Base-by-base conservation (phyloP, 2,888 invertebrate species). In the Oxyteleia sp. region DNA sequence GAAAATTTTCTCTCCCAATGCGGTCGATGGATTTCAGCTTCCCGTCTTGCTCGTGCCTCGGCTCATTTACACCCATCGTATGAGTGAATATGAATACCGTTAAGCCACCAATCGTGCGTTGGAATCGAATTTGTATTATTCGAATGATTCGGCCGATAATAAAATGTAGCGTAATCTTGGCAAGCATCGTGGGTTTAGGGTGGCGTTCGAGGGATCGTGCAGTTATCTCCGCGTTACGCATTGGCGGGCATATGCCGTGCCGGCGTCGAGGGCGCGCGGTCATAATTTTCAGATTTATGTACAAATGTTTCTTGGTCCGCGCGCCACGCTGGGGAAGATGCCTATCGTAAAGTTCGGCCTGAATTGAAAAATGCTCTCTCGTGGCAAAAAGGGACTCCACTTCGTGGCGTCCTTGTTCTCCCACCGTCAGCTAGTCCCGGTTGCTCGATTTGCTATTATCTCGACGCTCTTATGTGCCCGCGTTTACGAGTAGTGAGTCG, bases 251-350 rank as follows among this genome's bases (percentile, higher is more conserved):
- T 92, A 92, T 92, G 92, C 89, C 89, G 59, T 79, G 76, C 55
- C 83, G 80, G 83, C 69, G 75, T 66, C 41, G 66, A 68, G 72
- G 69, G 64, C 41, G 75, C 32, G 53, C 88, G 88, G 89, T 92
- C 91, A 91, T 92, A 92, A 92, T 92, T 92, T 92, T 91, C 91
- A 91, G 92, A 93, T 92, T 93, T 93, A 92, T 92, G 92, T 92
- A 92, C 92, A 91, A 92, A 84, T 85, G 85, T 84, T 82, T 83
- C 82, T 79, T 69, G 43, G 79, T 69, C 55, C 45, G 55, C 45
- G 59, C 35, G 69, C 41, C 45, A 41, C 38, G 51, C 43, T 63
- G 81, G 86, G 89, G 89, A 87, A 90, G 92, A 92, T 92, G 88
- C 87, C 86, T 91, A 93, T 92, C 92, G 88, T 90, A 91, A 91